phyloP scores from a whole-genome alignment of 1,140 invertebrate species.

The Trichonephila inaurata region DNA sequence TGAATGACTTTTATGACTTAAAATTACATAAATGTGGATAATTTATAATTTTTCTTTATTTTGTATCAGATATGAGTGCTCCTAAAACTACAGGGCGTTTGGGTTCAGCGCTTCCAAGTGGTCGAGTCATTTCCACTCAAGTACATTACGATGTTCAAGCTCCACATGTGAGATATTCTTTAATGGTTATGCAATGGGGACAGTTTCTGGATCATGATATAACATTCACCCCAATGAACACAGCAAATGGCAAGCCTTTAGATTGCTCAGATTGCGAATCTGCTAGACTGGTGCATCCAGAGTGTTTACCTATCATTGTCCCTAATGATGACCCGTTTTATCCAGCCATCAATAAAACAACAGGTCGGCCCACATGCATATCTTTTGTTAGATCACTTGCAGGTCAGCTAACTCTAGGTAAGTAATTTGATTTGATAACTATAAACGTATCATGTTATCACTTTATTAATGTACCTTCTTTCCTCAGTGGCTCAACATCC shows the following conservation, averaged over 20 bases:
- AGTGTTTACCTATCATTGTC: conserved; percentile 84
- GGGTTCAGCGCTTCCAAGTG: conserved; percentile 88
- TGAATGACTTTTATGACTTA: too few relatives aligned
- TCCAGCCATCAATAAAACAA: conserved; percentile 86
- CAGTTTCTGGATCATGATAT: conserved; percentile 84
- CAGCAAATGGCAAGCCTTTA: conserved; percentile 80
- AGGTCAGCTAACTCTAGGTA: conserved; percentile 88
- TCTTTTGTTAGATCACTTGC: conserved; percentile 95
- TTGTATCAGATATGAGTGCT: conserved; percentile 85
- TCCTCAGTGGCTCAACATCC: too few relatives aligned
- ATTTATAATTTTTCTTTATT: not conserved
- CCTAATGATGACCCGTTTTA: conserved; percentile 84
- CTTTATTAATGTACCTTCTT: too few relatives aligned
- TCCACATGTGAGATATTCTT: conserved; percentile 90
- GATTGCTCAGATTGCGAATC: conserved; percentile 88
- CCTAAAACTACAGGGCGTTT: conserved; percentile 88
- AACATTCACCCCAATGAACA: conserved; percentile 83
- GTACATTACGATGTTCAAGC: conserved; percentile 95
- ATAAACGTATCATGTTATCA: too few relatives aligned
- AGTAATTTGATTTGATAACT: not conserved
- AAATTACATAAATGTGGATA: too few relatives aligned
- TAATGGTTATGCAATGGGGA: conserved; percentile 88
- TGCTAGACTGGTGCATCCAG: conserved; percentile 89
- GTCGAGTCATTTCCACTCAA: conserved; percentile 89
- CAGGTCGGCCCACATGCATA: conserved; percentile 91